Evolutionary conservation across 1,140 invertebrate genomes (phyloP), one percentile per base, ranked within the genome.

Genomic region (Sitodiplosis mosellana): DNA sequence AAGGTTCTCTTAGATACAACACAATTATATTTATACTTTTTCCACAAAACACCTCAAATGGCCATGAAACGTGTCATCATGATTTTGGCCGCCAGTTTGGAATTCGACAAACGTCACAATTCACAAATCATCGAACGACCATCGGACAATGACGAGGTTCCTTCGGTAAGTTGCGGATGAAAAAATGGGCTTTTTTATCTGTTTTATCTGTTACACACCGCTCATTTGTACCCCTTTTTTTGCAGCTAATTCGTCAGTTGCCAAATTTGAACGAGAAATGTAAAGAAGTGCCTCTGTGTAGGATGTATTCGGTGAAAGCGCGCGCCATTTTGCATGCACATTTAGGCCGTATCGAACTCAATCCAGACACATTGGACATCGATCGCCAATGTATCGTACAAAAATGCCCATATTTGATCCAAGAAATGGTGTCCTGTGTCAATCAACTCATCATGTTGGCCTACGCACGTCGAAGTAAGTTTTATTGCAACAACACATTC

Each of bases 391-490:
- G 90, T 55, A 80, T 97, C 51, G 75, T 96, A 36, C 87, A 81
- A 55, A 92, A 96, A 63, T 88, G 86, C 65, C 91, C 94, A 2
- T 88, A 89, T 65, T 72, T 99, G n/a, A 80, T 99, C 52, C 87
- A 96, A 59, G 95, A 99, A 69, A 95, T 98, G 87, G 83, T 98
- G 42, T 87, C 85, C 56, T 91, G 91, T 64, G 82, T 91, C 4
- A 85, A 93, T 61, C 90, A 96, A 65, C 69, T 99, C 20, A 89
- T 94, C 44, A 77, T 91, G 55, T 70, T 97, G 52, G 88, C 87
- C 18, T 88, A 94, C 66, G 81, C 88, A 51, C 76, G 87, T 56
- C 78, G 87, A 75, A 79, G 86, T 89, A 69, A 71, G 73, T 72
- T n/a, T n/a, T n/a, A n/a, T n/a, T n/a, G n/a, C n/a, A n/a, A n/a